phyloP scores from a whole-genome alignment of 2,888 invertebrate genomes.

The Macrosiphum euphorbiae region DNA sequence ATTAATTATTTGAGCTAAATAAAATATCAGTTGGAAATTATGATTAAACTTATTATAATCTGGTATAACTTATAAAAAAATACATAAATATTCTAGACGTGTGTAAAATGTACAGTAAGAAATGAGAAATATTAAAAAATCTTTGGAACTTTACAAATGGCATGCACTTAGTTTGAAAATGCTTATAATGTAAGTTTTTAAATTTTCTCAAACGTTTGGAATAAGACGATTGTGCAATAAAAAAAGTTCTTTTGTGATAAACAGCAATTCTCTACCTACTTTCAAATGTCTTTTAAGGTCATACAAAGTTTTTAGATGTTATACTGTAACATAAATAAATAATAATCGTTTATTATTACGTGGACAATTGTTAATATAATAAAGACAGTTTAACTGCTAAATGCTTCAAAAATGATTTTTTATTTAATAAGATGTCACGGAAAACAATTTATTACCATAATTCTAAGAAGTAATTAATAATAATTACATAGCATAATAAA shows the following conservation, averaged over 20 bases:
- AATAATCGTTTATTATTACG: slow-evolving; percentile 26
- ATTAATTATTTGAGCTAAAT: not conserved
- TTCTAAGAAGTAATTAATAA: not conserved
- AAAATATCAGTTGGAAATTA: not conserved
- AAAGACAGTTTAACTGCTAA: not conserved
- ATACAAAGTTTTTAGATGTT: slow-evolving; percentile 27
- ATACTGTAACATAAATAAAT: not conserved
- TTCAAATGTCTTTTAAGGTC: slow-evolving; percentile 25
- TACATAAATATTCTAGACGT: slow-evolving; percentile 17
- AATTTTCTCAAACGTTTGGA: slow-evolving; percentile 42
- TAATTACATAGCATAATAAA: not conserved
- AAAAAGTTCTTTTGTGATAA: slow-evolving; percentile 49
- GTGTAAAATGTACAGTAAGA: not conserved
- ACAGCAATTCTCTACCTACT: slow-evolving; percentile 31
- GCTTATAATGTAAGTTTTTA: slow-evolving; percentile 52
- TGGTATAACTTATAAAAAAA: slow-evolving; percentile 9
- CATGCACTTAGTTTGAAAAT: slow-evolving; percentile 33
- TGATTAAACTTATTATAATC: not conserved
- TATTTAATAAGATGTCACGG: not conserved
- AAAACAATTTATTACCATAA: not conserved
- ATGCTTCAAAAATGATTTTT: not conserved
- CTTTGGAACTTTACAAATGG: slow-evolving; percentile 41
- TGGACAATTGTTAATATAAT: slow-evolving; percentile 28
- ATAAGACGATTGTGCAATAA: slow-evolving; percentile 6
- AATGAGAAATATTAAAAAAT: slow-evolving; percentile 33